Evolutionary conservation across 2,797 vertebrate species (phyloP), one percentile per base, ranked within the genome.

Genomic region (Acanthurus tractus): DNA sequence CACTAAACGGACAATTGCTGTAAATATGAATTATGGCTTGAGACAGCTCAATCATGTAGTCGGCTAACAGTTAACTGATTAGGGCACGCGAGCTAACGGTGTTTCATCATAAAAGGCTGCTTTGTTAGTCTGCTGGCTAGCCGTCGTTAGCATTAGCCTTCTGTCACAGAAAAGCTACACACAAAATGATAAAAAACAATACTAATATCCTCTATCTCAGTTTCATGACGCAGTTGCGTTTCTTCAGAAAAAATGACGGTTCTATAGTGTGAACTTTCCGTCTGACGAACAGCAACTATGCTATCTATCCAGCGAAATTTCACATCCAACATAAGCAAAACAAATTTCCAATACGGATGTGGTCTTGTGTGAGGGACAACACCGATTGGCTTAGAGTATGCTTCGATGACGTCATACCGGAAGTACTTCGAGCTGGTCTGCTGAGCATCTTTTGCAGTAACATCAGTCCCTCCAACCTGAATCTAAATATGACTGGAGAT

Each of bases 101-200:
- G 23, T 57, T 50, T 65, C 42, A 69, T 13, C 44, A 56, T 67
- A 71, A 84, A 74, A 72, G 36, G 58, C 77, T 77, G 87, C 86
- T 87, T 88, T 92, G 90, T 90, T 89, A 83, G 81, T 80, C 58
- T 70, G 78, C 63, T 79, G 82, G 83, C 78, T 85, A 82, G 74
- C 63, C 46, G 48, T 2, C 40, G 44, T 78, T 87, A 88, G 78
- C 91, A 38, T 78, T 85, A 81, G 85, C 82, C 3, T 64, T 58
- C 53, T 12, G n/a, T 8, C 23, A 54, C 0, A 12, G 20, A n/a
- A 11, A 50, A 29, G 11, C 14, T 6, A 8, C 2, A 62, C 23
- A 44, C 45, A 29, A 45, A 0, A 11, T 14, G 3, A 18, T 20
- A 1, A 12, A 12, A 48, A 20, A 22, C 36, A 45, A 22, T 0